Percentiles rank a stretch among this genome's conserved stretches.
Conservation (phyloP, 2,113 vertebrate species). For the Cinclus mexicanus region DNA sequence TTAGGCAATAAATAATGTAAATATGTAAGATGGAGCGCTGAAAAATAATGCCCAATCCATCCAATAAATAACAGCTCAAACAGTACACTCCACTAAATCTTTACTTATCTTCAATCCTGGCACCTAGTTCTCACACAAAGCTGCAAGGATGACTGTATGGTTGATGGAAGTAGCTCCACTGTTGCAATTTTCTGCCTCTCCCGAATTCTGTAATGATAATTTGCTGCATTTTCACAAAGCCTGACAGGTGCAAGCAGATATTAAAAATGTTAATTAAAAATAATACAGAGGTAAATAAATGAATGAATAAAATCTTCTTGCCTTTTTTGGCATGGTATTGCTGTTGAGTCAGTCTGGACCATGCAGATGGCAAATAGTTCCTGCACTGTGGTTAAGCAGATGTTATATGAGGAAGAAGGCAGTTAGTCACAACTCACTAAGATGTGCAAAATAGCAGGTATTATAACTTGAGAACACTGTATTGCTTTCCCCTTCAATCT, state of each 20-base stretch:
- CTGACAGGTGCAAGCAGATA: neutral
- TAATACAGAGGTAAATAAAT: neutral
- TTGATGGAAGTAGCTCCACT: neutral
- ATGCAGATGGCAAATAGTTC: neutral
- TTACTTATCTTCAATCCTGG: neutral
- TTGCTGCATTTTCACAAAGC: neutral
- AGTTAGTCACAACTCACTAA: neutral
- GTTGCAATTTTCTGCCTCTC: neutral
- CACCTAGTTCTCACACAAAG: neutral
- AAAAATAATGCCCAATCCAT: neutral
- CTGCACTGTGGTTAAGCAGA: neutral
- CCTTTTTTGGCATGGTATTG: neutral
- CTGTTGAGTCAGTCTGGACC: neutral
- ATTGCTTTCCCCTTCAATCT: slow-evolving; percentile 32
- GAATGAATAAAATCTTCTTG: neutral
- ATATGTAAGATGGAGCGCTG: neutral
- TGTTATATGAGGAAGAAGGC: neutral
- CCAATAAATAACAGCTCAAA: neutral
- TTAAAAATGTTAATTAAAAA: neutral
- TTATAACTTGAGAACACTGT: neutral
- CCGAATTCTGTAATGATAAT: neutral
- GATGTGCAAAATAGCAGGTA: neutral
- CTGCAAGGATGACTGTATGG: neutral
- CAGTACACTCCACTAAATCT: neutral
- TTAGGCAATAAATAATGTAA: neutral